phyloP scores from a whole-genome alignment of 1,140 invertebrate species.

The Nixonia krombeini region DNA sequence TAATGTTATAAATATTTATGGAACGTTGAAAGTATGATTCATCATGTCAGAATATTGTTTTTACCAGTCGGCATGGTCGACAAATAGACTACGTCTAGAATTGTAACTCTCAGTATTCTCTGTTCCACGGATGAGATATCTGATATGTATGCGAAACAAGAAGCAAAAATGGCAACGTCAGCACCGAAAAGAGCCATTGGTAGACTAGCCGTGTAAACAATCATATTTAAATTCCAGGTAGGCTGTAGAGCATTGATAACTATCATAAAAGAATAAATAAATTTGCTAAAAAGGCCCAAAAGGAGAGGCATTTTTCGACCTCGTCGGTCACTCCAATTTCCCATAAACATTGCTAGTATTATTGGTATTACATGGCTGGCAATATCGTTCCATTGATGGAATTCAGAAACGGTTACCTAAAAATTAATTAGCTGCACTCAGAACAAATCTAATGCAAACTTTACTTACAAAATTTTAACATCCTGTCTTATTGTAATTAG shows the following conservation, averaged over 20 bases:
- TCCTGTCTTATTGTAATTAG: too few species aligned
- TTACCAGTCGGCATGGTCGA: conserved; percentile 81
- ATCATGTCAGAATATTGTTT: too few species aligned
- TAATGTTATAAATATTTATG: too few species aligned
- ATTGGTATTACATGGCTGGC: conserved; percentile 79
- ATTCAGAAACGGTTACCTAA: conserved; percentile 79
- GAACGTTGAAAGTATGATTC: too few species aligned
- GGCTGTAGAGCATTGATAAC: conserved; percentile 77
- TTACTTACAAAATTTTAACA: too few species aligned
- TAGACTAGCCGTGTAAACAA: conserved; percentile 80
- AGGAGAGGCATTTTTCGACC: conserved; percentile 80
- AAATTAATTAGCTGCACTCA: too few species aligned
- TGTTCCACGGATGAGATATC: conserved; percentile 77
- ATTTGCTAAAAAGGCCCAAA: conserved; percentile 79
- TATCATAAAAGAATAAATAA: conserved; percentile 81
- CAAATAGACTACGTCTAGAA: conserved; percentile 81
- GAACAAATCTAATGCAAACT: too few species aligned
- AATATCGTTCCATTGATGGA: conserved; percentile 82
- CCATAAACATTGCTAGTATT: conserved; percentile 81
- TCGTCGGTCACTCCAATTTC: conserved; percentile 81
- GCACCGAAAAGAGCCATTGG: conserved; percentile 81
- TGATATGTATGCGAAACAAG: conserved; percentile 81
- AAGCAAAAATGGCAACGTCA: conserved; percentile 82
- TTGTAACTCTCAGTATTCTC: conserved; percentile 80
- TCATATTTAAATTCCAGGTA: conserved; percentile 80